phyloP scores from a whole-genome alignment of 2,888 invertebrate species.

The Keiferia lycopersicella region DNA sequence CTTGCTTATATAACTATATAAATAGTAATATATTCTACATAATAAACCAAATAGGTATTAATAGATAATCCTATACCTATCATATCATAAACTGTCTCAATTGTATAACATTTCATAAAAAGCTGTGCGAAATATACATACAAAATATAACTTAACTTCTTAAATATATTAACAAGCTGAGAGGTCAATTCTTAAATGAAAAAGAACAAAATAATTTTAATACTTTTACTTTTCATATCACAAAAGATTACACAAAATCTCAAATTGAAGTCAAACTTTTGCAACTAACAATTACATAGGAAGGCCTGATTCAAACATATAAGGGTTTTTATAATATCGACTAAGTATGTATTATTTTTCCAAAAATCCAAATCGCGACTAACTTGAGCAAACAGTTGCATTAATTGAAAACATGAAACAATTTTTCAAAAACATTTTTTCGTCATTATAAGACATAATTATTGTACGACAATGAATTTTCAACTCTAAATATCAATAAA shows the following conservation, averaged over 20 bases:
- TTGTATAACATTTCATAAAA: constrained; percentile 56
- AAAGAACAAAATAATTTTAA: constrained; percentile 60
- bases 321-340: neutral
- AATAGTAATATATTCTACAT: constrained; percentile 51
- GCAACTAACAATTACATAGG: constrained; percentile 41
- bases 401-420: constrained; percentile 59
- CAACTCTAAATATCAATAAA: constrained; percentile 46
- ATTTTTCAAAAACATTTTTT: constrained; percentile 49
- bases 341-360: constrained; percentile 29
- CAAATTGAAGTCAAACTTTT: constrained; percentile 67
- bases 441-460: constrained; percentile 67
- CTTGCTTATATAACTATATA: constrained; percentile 37
- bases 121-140: constrained; percentile 62
- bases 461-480: constrained; percentile 48
- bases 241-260: constrained; percentile 71
- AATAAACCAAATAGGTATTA: constrained; percentile 50
- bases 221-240: constrained; percentile 71
- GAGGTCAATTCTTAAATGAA: constrained; percentile 56
- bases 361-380: constrained; percentile 47
- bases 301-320: constrained; percentile 38
- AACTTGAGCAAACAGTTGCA: constrained; percentile 73
- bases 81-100: constrained; percentile 45
- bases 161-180: constrained; percentile 44
- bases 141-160: constrained; percentile 43
- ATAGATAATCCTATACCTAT: constrained; percentile 50